Conservation (phyloP, 2,888 invertebrate genomes). For the Tuberolachnus salignus region DNA sequence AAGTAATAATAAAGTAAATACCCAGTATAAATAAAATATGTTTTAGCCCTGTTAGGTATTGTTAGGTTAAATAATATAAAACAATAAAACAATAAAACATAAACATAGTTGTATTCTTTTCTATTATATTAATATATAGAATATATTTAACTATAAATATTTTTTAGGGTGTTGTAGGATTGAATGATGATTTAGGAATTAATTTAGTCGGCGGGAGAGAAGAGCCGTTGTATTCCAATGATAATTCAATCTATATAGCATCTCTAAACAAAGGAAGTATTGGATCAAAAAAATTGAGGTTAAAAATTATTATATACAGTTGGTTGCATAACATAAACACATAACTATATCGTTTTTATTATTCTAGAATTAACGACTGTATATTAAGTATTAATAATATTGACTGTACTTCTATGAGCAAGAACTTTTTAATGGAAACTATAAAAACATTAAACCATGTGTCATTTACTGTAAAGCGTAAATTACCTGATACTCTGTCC, state of each 20-base stretch:
- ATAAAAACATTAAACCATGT: slow-evolving; percentile 68
- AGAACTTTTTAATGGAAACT: slow-evolving; percentile 76
- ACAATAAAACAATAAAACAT: not conserved
- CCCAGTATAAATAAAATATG: too few species aligned
- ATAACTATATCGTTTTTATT: slow-evolving; percentile 25
- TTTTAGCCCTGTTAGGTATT: too few species aligned
- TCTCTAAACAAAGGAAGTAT: slow-evolving; percentile 78
- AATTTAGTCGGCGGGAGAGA: slow-evolving; percentile 87
- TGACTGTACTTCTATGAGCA: slow-evolving; percentile 76
- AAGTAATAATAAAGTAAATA: too few species aligned
- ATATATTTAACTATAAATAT: too few species aligned
- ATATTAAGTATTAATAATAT: slow-evolving; percentile 79
- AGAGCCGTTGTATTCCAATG: slow-evolving; percentile 79
- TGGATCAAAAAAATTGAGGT: slow-evolving; percentile 85
- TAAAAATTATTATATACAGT: slow-evolving; percentile 59
- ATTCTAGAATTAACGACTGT: slow-evolving; percentile 76
- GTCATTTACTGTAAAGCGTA: slow-evolving; percentile 67
- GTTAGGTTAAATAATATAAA: too few species aligned
- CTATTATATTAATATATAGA: too few species aligned
- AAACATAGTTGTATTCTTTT: too few species aligned
- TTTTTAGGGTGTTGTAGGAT: slow-evolving; percentile 66
- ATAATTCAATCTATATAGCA: slow-evolving; percentile 79
- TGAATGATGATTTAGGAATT: slow-evolving; percentile 79
- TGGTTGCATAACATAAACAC: not conserved
- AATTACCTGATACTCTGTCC: slow-evolving; percentile 63